Conservation (phyloP, 2,888 invertebrate species). For the Apodemia zela region DNA sequence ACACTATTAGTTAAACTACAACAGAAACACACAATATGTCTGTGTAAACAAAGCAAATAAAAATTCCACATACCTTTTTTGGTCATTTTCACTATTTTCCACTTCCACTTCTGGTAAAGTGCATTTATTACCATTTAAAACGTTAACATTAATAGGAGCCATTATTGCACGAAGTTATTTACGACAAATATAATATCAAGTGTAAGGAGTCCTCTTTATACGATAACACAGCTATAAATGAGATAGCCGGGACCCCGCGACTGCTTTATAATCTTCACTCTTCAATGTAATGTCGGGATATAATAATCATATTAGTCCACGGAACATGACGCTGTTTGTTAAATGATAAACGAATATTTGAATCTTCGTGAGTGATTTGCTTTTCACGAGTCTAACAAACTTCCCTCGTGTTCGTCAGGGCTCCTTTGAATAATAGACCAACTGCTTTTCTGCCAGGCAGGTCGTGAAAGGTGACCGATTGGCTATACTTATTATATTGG, state of each 20-base stretch:
- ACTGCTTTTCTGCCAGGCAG: too few species aligned
- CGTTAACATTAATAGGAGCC: slow-evolving; percentile 65
- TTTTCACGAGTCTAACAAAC: too few species aligned
- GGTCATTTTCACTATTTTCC: slow-evolving; percentile 52
- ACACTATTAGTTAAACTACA: too few species aligned
- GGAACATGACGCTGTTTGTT: too few species aligned
- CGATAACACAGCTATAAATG: slow-evolving; percentile 62
- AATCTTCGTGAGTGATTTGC: too few species aligned
- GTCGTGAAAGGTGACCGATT: too few species aligned
- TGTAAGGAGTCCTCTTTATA: slow-evolving; percentile 43
- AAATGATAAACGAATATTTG: too few species aligned
- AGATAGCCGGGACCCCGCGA: slow-evolving; percentile 41
- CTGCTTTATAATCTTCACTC: slow-evolving; percentile 53
- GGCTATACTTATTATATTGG: too few species aligned
- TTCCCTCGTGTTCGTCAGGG: too few species aligned
- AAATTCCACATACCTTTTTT: slow-evolving; percentile 40
- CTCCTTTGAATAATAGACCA: too few species aligned
- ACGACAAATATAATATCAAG: slow-evolving; percentile 25
- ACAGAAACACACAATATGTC: too few species aligned
- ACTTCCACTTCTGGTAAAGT: slow-evolving; percentile 59
- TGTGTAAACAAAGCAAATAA: too few species aligned
- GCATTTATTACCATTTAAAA: slow-evolving; percentile 50
- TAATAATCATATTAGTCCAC: slow-evolving; percentile 34
- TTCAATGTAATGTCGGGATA: slow-evolving; percentile 34
- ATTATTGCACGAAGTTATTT: slow-evolving; percentile 54